Evolutionary conservation across 2,113 vertebrate genomes (phyloP), one percentile per base, ranked within the genome.

Genomic region (Lontra canadensis): DNA sequence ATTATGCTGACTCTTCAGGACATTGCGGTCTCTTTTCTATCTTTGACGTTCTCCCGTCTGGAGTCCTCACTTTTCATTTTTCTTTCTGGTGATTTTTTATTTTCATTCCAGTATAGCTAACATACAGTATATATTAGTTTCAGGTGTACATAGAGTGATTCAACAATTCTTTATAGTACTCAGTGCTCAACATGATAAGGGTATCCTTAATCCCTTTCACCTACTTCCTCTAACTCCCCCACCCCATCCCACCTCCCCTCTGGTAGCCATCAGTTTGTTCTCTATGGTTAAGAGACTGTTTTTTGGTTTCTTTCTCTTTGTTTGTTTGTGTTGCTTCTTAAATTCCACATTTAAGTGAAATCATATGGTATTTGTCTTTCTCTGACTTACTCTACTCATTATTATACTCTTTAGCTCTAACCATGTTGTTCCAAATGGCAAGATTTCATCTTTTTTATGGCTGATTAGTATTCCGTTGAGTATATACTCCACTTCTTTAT

Each of bases 1-100:
- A 90, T 98, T 97, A 87, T 42, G 55, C 79, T 69, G 65, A 96
- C 89, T 98, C 95, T 81, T 80, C 79, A 74, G 76, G 96, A 89
- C 93, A 89, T 80, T 97, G 52, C 96, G 97, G 34, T 81, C n/a
- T 97, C 83, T 42, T 85, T 87, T 21, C 97, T 65, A 94, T 96
- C 89, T 97, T 94, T 96, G 74, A 89, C 13, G 4, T 61, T 88
- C 92, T 98, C 97, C 44, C 6, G 21, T 90, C 44, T 18, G 17
- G 34, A 20, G 3, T 69, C 6, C 4, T 92, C 67, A 69, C 49
- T 96, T 84, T n/a, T 76, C 67, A 25, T 73, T 73, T 69, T 29
- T 63, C 10, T 71, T 21, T 29, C 11, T 65, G 13, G 1, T 71
- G 21, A 39, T 42, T 25, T 25, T 42, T 39, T 23, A 47, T 42